Evolutionary conservation across 2,797 vertebrate species (phyloP).

Genomic region (Rhinoraja longicauda): DNA sequence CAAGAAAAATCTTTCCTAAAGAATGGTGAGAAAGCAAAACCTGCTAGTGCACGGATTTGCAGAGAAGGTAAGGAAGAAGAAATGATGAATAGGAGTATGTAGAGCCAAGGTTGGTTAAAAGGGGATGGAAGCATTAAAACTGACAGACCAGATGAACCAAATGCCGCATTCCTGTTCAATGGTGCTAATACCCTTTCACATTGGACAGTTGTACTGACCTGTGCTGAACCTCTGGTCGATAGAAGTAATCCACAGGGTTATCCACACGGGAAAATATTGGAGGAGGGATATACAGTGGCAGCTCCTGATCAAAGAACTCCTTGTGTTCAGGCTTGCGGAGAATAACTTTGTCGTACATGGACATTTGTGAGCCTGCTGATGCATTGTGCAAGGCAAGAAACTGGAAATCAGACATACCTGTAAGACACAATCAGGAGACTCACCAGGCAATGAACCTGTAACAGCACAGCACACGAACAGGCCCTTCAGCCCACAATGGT

Average conservation of each 20-base stretch:
- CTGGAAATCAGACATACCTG: constrained; percentile 94
- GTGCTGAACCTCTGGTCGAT: constrained; percentile 74
- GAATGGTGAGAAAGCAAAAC: too few species aligned
- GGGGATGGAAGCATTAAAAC: too few species aligned
- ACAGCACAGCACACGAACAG: too few species aligned
- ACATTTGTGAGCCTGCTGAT: constrained; percentile 54
- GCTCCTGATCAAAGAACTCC: constrained; percentile 73
- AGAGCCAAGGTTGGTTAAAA: too few species aligned
- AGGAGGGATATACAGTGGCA: constrained; percentile 81
- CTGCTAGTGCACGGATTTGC: too few species aligned
- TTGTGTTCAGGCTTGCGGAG: constrained; percentile 77
- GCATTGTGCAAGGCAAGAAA: constrained; percentile 75
- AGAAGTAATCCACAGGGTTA: constrained; percentile 79
- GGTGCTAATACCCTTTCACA: not conserved
- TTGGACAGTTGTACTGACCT: constrained; percentile 51
- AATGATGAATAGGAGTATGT: too few species aligned
- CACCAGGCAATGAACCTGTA: not conserved
- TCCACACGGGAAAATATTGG: constrained; percentile 92
- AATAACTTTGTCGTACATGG: constrained; percentile 83
- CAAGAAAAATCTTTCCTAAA: too few species aligned
- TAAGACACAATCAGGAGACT: constrained; percentile 14
- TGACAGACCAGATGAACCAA: too few species aligned
- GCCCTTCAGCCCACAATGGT: too few species aligned
- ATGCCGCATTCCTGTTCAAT: too few species aligned
- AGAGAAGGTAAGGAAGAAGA: too few species aligned